Conservation (phyloP, 2,888 invertebrate genomes). For the Acanthosepion esculentum region DNA sequence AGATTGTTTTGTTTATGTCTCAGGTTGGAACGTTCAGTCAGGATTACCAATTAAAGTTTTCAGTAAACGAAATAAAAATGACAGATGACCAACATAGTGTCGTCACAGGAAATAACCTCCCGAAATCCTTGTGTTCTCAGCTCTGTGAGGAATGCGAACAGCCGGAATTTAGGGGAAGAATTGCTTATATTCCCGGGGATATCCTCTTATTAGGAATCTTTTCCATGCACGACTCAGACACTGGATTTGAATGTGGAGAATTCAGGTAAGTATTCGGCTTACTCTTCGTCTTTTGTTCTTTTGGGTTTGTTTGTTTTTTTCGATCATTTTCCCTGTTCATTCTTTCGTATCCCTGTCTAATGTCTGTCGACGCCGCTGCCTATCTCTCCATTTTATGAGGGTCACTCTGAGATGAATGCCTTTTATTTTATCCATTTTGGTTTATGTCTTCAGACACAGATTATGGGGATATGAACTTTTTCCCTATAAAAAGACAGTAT, state of each 20-base stretch:
- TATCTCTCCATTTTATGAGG: too few species aligned
- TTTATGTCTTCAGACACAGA: too few species aligned
- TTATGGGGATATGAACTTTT: too few species aligned
- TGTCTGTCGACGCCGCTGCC: too few species aligned
- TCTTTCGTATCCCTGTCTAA: too few species aligned
- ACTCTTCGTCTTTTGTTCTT: too few species aligned
- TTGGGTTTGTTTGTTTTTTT: too few species aligned
- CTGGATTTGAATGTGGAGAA: conserved; percentile 59
- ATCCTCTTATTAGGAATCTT: conserved; percentile 65
- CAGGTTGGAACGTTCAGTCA: background rate
- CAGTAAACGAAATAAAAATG: conserved; percentile 50
- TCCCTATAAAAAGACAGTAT: too few species aligned
- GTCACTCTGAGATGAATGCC: too few species aligned
- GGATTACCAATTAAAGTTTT: background rate
- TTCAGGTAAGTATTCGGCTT: conserved; percentile 49
- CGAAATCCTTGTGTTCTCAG: conserved; percentile 57
- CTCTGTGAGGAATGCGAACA: conserved; percentile 59
- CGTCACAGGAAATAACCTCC: conserved; percentile 49
- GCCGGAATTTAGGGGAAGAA: conserved; percentile 51
- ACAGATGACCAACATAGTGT: conserved; percentile 42
- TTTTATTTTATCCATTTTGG: too few species aligned
- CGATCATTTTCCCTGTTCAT: too few species aligned
- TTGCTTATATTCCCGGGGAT: conserved; percentile 61
- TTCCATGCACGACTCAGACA: conserved; percentile 59
- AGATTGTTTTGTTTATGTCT: background rate